phyloP scores from a whole-genome alignment of 2,797 vertebrate genomes.

The Sciurus vulgaris region DNA sequence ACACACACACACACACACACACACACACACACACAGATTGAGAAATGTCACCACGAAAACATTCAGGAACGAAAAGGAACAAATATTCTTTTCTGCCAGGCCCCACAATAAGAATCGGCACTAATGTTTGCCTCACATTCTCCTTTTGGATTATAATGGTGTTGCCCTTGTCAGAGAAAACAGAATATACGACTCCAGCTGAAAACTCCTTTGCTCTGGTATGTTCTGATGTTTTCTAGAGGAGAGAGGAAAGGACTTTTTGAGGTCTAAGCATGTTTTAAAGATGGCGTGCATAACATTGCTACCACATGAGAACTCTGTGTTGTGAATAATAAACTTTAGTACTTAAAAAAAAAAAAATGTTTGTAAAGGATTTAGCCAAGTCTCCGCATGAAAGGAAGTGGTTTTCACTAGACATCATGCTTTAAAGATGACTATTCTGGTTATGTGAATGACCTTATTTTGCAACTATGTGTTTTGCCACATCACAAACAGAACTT shows the following conservation, averaged over 20 bases:
- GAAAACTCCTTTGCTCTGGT: conserved; percentile 8
- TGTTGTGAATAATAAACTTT: conserved; percentile 57
- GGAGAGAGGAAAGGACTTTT: not conserved
- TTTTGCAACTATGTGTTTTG: conserved; percentile 59
- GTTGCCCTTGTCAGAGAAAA: conserved; percentile 70
- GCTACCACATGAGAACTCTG: conserved; percentile 47
- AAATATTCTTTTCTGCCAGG: conserved; percentile 77
- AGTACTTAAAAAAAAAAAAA: not conserved
- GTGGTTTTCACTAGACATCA: conserved; percentile 40
- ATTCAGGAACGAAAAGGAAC: conserved; percentile 76
- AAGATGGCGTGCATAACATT: not conserved
- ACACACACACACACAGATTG: not conserved
- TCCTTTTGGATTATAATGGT: not conserved
- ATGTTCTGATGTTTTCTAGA: not conserved
- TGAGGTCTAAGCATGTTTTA: conserved; percentile 51
- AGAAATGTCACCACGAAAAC: conserved; percentile 81
- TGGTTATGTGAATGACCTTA: conserved; percentile 51
- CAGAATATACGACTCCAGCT: conserved; percentile 23
- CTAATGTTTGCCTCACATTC: conserved; percentile 66
- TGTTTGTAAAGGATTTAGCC: not conserved
- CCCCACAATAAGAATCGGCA: conserved; percentile 64
- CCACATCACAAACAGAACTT: conserved; percentile 61
- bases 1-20: not conserved
- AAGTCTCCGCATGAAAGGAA: conserved; percentile 61
- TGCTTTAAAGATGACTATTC: conserved; percentile 42